Conservation (phyloP, 2,113 vertebrate species). For the Tyrannus savana region DNA sequence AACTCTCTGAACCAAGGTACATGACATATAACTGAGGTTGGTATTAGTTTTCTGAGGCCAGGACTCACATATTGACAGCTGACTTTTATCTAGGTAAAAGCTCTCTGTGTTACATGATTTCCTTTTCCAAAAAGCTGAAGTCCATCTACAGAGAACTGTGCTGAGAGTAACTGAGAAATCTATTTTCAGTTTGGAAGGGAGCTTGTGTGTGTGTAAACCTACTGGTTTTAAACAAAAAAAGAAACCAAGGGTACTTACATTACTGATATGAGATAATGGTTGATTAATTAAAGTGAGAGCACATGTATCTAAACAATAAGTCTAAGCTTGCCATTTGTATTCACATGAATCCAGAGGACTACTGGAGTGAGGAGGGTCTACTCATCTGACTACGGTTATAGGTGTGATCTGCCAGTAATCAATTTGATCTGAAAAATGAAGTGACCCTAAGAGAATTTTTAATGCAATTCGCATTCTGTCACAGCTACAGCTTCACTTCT, state of each 20-base stretch:
- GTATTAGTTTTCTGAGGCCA: slow-evolving; percentile 71
- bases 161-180: neutral
- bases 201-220: neutral
- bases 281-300: neutral
- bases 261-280: neutral
- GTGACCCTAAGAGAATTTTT: neutral
- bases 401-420: neutral
- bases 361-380: neutral
- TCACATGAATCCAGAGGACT: neutral
- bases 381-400: neutral
- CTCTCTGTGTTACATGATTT: neutral
- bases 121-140: neutral
- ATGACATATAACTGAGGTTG: slow-evolving; percentile 69
- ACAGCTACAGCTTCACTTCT: neutral
- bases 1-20: slow-evolving; percentile 74
- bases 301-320: neutral
- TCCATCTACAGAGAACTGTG: neutral
- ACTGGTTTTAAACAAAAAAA: neutral
- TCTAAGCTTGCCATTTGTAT: neutral
- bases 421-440: neutral
- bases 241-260: accelerated
- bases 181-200: neutral
- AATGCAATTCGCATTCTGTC: neutral
- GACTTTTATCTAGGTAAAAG: slow-evolving; percentile 33
- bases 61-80: slow-evolving; percentile 16